A percentile compares a stretch with the other conserved stretches of the same genome.
phyloP scores from a whole-genome alignment of 1,140 invertebrate species.

The Megalopta genalis region DNA sequence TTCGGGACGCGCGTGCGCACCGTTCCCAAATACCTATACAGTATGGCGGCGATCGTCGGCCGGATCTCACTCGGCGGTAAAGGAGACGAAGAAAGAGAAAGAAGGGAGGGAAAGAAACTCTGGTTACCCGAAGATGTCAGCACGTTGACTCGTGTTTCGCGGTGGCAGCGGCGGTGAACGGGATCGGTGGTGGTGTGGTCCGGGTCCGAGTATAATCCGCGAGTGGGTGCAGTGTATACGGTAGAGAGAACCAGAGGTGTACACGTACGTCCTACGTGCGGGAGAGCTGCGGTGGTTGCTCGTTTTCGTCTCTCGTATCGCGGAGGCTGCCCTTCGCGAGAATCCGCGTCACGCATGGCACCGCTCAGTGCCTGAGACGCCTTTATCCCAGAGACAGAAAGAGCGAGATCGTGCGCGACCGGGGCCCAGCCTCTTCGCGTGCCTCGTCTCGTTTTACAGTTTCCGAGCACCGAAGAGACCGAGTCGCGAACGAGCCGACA shows the following conservation, averaged over 20 bases:
- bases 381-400: slow-evolving; percentile 36
- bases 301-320: slow-evolving; percentile 29
- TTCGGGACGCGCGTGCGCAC: background rate
- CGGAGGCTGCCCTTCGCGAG: slow-evolving; percentile 38
- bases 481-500: slow-evolving; percentile 52
- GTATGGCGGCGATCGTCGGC: slow-evolving; percentile 19
- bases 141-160: slow-evolving; percentile 39
- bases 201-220: background rate
- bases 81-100: background rate
- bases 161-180: slow-evolving; percentile 25
- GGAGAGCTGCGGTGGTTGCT: slow-evolving; percentile 4
- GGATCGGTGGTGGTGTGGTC: slow-evolving; percentile 29
- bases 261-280: slow-evolving; percentile 3
- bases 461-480: slow-evolving; percentile 27
- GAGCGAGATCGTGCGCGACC: slow-evolving; percentile 47
- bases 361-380: slow-evolving; percentile 41
- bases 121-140: slow-evolving; percentile 45
- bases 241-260: slow-evolving; percentile 29
- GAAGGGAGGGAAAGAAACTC: slow-evolving; percentile 8
- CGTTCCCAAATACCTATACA: background rate
- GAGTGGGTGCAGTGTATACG: slow-evolving; percentile 37
- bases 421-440: slow-evolving; percentile 53
- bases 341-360: slow-evolving; percentile 49
- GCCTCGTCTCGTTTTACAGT: slow-evolving; percentile 36
- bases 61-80: slow-evolving; percentile 5